Percentiles rank a stretch among this genome's conserved stretches.
These are phyloP conservation scores for Ornithoptera priamus DNA, from an alignment of 2,888 invertebrate species.

Conservation along the genomic window DNA sequence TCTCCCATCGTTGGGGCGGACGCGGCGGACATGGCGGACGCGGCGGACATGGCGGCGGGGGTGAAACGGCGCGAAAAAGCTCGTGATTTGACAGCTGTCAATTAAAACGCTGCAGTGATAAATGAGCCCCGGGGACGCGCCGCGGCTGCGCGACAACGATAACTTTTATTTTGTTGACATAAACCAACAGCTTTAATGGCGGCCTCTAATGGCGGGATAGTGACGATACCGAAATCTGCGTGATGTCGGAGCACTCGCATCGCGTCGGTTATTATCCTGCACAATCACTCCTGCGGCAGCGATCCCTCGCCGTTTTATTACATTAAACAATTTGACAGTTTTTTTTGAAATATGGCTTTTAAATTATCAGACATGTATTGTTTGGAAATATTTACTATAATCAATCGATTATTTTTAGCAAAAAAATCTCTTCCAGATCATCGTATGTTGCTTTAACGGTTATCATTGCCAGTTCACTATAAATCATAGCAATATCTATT, in stretches of 20 bases:
- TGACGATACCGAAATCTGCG: conserved; percentile 26
- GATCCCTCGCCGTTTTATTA: too few relatives aligned
- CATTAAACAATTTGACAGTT: too few relatives aligned
- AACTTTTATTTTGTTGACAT: conserved; percentile 38
- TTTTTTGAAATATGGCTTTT: too few relatives aligned
- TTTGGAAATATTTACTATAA: too few relatives aligned
- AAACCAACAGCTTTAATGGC: conserved; percentile 31
- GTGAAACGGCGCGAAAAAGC: conserved; percentile 68
- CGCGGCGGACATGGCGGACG: background rate
- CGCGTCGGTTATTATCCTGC: conserved; percentile 2
- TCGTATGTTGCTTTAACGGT: too few relatives aligned
- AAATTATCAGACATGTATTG: too few relatives aligned
- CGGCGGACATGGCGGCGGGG: conserved; percentile 42
- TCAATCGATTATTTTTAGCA: too few relatives aligned
- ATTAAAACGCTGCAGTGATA: conserved; percentile 61
- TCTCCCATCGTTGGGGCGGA: conserved; percentile 54
- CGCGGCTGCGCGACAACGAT: conserved; percentile 34
- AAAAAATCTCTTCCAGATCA: too few relatives aligned
- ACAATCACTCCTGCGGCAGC: background rate
- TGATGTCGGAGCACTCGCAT: conserved; percentile 9
- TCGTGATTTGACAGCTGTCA: conserved; percentile 75
- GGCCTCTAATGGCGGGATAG: conserved; percentile 31
- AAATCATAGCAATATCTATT: too few relatives aligned
- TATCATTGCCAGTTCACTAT: too few relatives aligned
- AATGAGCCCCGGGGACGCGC: conserved; percentile 48